Conservation (phyloP, 2,113 vertebrate species). For the Trematomus loennbergii region DNA sequence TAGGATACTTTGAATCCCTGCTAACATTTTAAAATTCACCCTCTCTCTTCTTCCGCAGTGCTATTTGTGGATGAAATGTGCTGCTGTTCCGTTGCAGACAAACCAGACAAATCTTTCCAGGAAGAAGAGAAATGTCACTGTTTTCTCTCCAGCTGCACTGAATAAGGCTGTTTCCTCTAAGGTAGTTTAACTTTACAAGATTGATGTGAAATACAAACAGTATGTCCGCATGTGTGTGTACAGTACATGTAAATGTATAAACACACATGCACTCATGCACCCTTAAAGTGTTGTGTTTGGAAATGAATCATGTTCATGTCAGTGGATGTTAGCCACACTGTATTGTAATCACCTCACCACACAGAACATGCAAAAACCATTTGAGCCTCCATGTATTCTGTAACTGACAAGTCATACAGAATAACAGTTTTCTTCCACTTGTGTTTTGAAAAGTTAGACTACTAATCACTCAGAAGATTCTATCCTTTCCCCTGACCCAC, state of each 20-base stretch:
- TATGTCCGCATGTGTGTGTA: not conserved
- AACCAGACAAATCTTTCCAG: not conserved
- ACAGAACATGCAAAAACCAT: constrained; percentile 49
- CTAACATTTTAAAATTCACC: not conserved
- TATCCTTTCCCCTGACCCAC: constrained; percentile 30
- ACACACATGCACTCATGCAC: not conserved
- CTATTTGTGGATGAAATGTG: constrained; percentile 15
- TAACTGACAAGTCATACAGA: constrained; percentile 11
- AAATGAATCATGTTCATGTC: constrained; percentile 54
- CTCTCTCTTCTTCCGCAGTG: not conserved
- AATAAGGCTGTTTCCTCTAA: constrained; percentile 15
- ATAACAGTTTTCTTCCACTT: constrained; percentile 18
- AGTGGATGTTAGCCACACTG: constrained; percentile 38
- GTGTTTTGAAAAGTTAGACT: constrained; percentile 29
- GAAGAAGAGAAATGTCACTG: constrained; percentile 1
- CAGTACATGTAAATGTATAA: constrained; percentile 25
- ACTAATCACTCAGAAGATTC: constrained; percentile 44
- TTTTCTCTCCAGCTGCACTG: not conserved
- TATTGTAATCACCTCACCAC: constrained; percentile 38
- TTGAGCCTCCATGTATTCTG: constrained; percentile 17
- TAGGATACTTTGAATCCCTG: not conserved
- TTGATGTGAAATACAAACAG: constrained; percentile 39
- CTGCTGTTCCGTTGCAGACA: not conserved
- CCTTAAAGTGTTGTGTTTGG: constrained; percentile 40
- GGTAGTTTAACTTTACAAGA: constrained; percentile 2